Percentiles rank a stretch among this genome's conserved stretches.
phyloP scores from a whole-genome alignment of 92 coral and sea anemone genomes.

The Nematostella vectensis region DNA sequence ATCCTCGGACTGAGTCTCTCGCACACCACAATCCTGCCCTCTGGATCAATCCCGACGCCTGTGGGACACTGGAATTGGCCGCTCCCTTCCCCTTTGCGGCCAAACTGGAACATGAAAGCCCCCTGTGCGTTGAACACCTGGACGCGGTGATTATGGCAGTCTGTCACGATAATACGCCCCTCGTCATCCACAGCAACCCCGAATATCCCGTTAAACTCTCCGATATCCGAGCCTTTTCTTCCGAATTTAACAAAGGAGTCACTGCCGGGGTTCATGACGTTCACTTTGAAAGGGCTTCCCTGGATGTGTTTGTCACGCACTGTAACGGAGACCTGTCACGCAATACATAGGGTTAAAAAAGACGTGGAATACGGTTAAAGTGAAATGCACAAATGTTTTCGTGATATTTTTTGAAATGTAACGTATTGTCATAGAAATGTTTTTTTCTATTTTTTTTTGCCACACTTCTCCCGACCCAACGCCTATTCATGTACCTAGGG shows the following conservation, averaged over 20 bases:
- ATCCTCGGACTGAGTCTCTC: constrained; percentile 91
- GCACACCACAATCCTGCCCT: constrained; percentile 89
- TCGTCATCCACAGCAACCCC: constrained; percentile 99
- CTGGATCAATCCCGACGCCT: constrained; percentile 93
- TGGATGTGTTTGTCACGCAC: constrained; percentile 98
- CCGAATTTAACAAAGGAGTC: constrained; percentile 81
- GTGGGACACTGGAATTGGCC: constrained; percentile 99
- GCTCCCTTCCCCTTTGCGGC: constrained; percentile 98
- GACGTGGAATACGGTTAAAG: too few species aligned
- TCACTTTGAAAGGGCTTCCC: constrained; percentile 95
- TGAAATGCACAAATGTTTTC: too few species aligned
- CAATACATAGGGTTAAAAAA: too few species aligned
- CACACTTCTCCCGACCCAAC: too few species aligned
- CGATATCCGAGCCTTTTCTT: constrained; percentile 77
- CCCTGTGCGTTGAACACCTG: constrained; percentile 97
- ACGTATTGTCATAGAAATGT: too few species aligned
- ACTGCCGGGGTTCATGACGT: constrained; percentile 81
- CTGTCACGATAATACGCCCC: constrained; percentile 87
- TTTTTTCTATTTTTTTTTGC: too few species aligned
- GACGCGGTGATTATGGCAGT: constrained; percentile 96
- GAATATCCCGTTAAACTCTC: constrained; percentile 95
- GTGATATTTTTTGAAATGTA: too few species aligned
- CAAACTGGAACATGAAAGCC: constrained; percentile 87
- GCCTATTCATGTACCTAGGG: too few species aligned
- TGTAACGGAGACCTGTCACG: constrained; percentile 78